Conservation (phyloP, 2,113 vertebrate genomes). For the Cnemophilus loriae region DNA sequence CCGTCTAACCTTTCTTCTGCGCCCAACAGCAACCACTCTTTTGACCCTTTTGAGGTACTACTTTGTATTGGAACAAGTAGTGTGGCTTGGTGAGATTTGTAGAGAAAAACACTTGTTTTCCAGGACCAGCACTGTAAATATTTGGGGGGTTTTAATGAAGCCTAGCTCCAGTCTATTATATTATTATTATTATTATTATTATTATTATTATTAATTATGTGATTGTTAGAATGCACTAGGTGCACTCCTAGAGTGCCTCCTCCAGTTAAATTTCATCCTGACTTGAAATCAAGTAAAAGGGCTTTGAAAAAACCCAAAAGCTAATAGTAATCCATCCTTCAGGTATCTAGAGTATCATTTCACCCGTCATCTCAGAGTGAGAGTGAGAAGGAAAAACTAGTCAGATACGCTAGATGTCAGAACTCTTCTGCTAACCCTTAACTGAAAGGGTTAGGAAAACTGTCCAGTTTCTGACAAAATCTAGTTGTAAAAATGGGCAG, state of each 20-base stretch:
- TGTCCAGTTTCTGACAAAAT: neutral
- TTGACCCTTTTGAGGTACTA: neutral
- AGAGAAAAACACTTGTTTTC: neutral
- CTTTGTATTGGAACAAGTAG: neutral
- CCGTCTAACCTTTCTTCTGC: neutral
- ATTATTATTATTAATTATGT: neutral
- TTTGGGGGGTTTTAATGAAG: neutral
- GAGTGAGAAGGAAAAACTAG: neutral
- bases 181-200: neutral
- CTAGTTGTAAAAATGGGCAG: neutral
- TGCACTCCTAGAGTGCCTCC: neutral
- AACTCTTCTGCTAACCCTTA: neutral
- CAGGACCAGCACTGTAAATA: neutral
- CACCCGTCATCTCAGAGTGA: neutral
- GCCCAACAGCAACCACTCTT: accelerated
- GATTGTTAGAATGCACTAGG: neutral
- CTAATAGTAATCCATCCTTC: neutral
- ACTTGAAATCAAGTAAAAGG: neutral
- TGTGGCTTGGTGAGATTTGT: neutral
- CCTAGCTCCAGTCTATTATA: neutral
- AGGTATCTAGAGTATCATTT: neutral
- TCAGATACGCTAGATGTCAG: neutral
- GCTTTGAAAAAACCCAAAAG: neutral
- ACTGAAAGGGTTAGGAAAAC: neutral
- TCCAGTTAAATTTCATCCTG: neutral